A percentile compares a stretch with the other conserved stretches of the same genome.
Evolutionary conservation across 2,888 invertebrate genomes (phyloP).

Genomic region (Ophonus ardosiacus): DNA sequence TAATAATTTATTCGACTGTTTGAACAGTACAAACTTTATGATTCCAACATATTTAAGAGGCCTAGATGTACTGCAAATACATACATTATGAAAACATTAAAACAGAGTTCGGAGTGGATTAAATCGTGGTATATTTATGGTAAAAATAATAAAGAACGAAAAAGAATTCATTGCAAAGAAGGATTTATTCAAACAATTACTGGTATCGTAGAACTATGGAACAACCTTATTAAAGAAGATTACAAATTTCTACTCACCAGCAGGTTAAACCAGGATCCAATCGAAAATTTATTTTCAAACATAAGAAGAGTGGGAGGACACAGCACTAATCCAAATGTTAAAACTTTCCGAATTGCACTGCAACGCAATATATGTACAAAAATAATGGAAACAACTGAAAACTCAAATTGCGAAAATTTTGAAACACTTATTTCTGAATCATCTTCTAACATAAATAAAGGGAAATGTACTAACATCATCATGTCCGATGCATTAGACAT

Average conservation of each 20-base stretch:
- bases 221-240: neutral
- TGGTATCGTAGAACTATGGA: neutral
- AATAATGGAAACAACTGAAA: neutral
- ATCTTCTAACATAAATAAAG: neutral
- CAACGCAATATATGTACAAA: neutral
- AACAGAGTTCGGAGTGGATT: neutral
- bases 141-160: neutral
- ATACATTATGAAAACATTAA: neutral
- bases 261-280: neutral
- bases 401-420: too few species aligned
- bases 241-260: neutral
- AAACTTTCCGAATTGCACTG: neutral
- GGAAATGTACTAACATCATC: too few species aligned
- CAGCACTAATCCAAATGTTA: neutral
- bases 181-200: neutral
- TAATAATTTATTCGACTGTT: constrained; percentile 6
- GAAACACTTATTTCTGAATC: neutral
- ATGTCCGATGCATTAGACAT: neutral
- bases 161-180: neutral
- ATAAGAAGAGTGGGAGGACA: neutral
- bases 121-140: neutral
- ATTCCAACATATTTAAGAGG: neutral
- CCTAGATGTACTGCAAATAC: neutral
- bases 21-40: constrained; percentile 20
- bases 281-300: constrained; percentile 1